Conservation (phyloP, 2,888 invertebrate genomes). For the Malacosoma neustria region DNA sequence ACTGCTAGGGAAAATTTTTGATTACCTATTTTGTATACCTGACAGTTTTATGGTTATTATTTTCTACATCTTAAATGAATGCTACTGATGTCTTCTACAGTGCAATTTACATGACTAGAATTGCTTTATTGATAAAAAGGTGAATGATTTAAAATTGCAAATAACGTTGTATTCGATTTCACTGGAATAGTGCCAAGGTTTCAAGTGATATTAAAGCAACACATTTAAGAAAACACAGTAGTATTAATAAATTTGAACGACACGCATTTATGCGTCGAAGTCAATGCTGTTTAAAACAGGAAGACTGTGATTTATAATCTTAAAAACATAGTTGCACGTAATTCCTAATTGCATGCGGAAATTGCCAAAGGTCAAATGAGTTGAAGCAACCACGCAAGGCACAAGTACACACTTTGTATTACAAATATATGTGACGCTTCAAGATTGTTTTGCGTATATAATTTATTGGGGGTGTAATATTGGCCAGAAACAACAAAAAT, state of each 20-base stretch:
- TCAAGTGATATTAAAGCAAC: not conserved
- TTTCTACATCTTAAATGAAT: too few species aligned
- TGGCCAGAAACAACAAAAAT: too few species aligned
- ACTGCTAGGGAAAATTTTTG: constrained; percentile 24
- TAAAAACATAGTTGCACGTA: not conserved
- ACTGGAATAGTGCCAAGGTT: not conserved
- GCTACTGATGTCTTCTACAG: not conserved
- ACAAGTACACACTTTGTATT: too few species aligned
- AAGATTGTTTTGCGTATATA: too few species aligned
- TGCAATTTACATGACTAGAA: not conserved
- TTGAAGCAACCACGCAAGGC: not conserved
- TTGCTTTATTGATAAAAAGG: not conserved
- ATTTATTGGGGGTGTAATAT: too few species aligned
- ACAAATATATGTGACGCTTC: too few species aligned
- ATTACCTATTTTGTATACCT: too few species aligned
- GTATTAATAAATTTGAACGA: not conserved
- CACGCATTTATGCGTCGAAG: not conserved
- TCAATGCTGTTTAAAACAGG: not conserved
- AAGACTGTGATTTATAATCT: not conserved
- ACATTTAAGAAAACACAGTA: not conserved
- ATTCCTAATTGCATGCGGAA: not conserved
- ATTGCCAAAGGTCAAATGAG: not conserved
- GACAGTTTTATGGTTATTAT: too few species aligned
- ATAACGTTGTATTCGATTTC: not conserved
- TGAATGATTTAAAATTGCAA: not conserved